Conservation (phyloP, 2,888 invertebrate species). For the Stratiomys singularior region DNA sequence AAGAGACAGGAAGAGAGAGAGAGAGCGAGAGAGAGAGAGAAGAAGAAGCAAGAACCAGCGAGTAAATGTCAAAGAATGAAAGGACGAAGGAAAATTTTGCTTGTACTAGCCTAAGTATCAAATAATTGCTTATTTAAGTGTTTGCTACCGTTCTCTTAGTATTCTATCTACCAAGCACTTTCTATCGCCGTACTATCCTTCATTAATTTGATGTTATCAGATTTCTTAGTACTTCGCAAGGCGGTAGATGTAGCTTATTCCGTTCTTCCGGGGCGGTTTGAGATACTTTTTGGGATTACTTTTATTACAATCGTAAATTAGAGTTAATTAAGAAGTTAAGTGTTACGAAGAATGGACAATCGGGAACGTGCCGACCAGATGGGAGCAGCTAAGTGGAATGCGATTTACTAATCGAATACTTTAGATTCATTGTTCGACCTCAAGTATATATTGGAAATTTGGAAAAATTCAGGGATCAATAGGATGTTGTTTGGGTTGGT, state of each 20-base stretch:
- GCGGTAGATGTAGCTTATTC: too few species aligned
- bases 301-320: slow-evolving; percentile 14
- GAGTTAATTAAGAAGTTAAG: slow-evolving; percentile 2
- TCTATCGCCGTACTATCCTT: too few species aligned
- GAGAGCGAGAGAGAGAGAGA: too few species aligned
- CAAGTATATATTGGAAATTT: too few species aligned
- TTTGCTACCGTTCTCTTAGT: not conserved
- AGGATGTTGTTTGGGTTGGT: too few species aligned
- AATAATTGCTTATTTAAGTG: slow-evolving; percentile 22
- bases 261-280: not conserved
- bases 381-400: not conserved
- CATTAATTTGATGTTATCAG: too few species aligned
- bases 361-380: not conserved
- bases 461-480: too few species aligned
- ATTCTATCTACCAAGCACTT: too few species aligned
- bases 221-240: too few species aligned
- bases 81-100: too few species aligned
- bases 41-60: too few species aligned
- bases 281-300: not conserved
- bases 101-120: not conserved
- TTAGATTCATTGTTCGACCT: not conserved
- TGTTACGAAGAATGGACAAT: not conserved
- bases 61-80: too few species aligned
- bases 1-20: not conserved
- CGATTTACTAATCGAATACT: not conserved